These are phyloP conservation scores for Oophaga sylvatica DNA, from an alignment of 2,797 vertebrate genomes.

Conservation along the genomic window DNA sequence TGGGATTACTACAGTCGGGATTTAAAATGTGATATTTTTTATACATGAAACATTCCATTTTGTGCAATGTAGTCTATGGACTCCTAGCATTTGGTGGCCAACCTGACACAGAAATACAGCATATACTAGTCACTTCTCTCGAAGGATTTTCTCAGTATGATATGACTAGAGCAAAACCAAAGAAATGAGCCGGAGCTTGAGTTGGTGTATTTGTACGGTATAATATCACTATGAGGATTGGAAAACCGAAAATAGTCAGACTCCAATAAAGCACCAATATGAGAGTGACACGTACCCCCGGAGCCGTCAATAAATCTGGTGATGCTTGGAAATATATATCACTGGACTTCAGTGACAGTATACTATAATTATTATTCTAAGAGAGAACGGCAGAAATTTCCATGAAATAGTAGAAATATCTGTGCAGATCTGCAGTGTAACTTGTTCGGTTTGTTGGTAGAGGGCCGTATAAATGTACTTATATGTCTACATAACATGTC, in stretches of 20 bases:
- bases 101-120: background rate
- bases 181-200: too few species aligned
- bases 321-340: background rate
- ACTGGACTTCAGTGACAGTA: background rate
- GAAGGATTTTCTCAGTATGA: background rate
- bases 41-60: background rate
- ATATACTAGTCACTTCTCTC: background rate
- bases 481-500: background rate
- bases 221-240: background rate
- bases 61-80: conserved; percentile 2
- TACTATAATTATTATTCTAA: background rate
- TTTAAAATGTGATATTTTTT: background rate
- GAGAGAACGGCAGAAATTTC: background rate
- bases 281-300: background rate
- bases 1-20: background rate
- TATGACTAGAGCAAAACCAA: too few species aligned
- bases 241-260: background rate
- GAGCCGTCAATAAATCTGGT: background rate
- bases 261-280: background rate
- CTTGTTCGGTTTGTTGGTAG: background rate
- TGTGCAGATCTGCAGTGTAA: background rate
- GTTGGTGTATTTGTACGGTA: background rate
- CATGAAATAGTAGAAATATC: background rate
- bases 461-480: background rate
- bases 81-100: background rate